Base-by-base conservation (phyloP, 2,888 invertebrate species). In the Eristalis tenax region DNA sequence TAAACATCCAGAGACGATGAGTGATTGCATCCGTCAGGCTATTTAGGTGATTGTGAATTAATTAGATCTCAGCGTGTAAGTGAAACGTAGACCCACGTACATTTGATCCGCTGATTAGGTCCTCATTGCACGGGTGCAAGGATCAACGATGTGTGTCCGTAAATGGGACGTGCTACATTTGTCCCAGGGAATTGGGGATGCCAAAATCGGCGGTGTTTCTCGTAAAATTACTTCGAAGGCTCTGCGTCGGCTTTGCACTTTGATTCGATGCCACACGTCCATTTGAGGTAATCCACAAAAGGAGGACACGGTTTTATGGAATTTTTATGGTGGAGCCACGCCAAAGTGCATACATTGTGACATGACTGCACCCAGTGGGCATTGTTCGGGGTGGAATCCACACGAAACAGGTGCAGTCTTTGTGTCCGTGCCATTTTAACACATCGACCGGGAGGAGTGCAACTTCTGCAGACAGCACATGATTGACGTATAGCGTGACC, bases 21-120 rank as follows among this genome's bases (percentile, higher is more conserved):
- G 87, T 80, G 83, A 87, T 87, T 87, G 87, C 83, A 87, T 87
- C 87, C 87, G 87, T 87, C 87, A 87, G 87, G 68, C 83, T 74
- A 87, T 80, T 87, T 87, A 80, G 76, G 87, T 87, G 83, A 83
- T 83, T 87, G 87, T 80, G 64, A 83, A 87, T 83, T 87, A 87
- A 87, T 87, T 83, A 87, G 83, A 68, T 65, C 87, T 69, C 64
- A 83, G 71, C 75, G 64, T 28, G 65, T 74, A 71, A 78, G 74
- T 63, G 61, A 78, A 74, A 70, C 65, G 86, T 61, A 71, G 43
- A 64, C 57, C 56, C 56, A 68, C 66, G 70, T 64, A 71, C 59
- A 71, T 80, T 76, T 50, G 69, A 83, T 76, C 71, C 76, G 79
- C 87, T 87, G 79, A 80, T 79, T 79, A 76, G 65, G 75, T 43